Percentiles rank a stretch among this genome's conserved stretches.
Conservation (phyloP, 2,113 vertebrate species). For the Mionectes macconnelli region DNA sequence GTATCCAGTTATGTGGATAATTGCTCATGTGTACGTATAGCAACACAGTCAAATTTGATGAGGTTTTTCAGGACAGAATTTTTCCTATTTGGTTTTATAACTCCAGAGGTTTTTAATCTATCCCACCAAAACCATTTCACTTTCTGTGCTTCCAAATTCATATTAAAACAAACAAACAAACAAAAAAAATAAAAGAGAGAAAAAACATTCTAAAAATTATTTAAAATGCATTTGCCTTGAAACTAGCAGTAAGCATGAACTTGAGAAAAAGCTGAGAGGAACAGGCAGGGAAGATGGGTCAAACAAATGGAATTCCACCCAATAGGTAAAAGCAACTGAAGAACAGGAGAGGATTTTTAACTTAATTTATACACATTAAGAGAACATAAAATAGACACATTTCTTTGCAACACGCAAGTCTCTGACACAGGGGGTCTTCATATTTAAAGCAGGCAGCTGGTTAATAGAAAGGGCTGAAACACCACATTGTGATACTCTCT, state of each 20-base stretch:
- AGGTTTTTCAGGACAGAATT: neutral
- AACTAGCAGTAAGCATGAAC: neutral
- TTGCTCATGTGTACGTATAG: neutral
- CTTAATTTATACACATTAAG: neutral
- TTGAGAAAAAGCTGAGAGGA: neutral
- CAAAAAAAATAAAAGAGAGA: neutral
- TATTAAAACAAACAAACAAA: neutral
- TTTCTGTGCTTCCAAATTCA: neutral
- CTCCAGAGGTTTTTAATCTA: neutral
- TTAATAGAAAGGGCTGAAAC: neutral
- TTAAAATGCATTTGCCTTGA: neutral
- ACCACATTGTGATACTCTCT: neutral
- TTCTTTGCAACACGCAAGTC: neutral
- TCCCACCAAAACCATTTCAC: neutral
- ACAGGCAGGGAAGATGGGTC: neutral
- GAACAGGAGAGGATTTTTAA: neutral
- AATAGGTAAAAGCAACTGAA: neutral
- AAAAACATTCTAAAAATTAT: neutral
- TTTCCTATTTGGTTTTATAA: neutral
- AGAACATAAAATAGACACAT: neutral
- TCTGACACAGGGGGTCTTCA: neutral
- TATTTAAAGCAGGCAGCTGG: conserved; percentile 17
- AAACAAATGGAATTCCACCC: neutral
- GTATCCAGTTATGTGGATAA: neutral
- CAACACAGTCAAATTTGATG: neutral